phyloP scores from a whole-genome alignment of 2,797 vertebrate species.

The Propithecus deckenii region DNA sequence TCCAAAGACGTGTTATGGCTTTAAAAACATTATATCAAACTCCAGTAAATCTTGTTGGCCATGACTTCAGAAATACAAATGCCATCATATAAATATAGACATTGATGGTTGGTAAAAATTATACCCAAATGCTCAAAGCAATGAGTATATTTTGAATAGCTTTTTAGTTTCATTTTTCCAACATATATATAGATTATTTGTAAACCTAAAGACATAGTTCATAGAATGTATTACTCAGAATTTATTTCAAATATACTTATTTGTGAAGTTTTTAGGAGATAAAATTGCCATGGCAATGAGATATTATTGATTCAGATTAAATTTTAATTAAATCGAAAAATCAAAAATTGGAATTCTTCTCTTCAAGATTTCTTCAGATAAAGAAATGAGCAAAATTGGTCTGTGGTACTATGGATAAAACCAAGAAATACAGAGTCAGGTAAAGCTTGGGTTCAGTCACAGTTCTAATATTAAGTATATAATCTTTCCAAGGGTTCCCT shows the following conservation, averaged over 20 bases:
- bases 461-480: background rate
- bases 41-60: background rate
- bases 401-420: background rate
- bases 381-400: background rate
- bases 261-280: background rate
- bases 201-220: background rate
- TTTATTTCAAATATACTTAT: background rate
- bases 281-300: background rate
- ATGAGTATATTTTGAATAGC: background rate
- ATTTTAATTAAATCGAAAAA: background rate
- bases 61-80: background rate
- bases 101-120: background rate
- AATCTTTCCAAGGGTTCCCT: background rate
- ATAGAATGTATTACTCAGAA: background rate
- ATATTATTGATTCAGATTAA: background rate
- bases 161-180: background rate
- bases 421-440: background rate
- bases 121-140: background rate
- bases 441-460: background rate
- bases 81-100: background rate
- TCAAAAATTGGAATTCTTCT: background rate
- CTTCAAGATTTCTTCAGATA: background rate
- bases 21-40: background rate
- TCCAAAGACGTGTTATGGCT: constrained; percentile 33
- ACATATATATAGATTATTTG: background rate